Evolutionary conservation across 2,888 invertebrate species (phyloP).

Genomic region (Andrena trimmerana): DNA sequence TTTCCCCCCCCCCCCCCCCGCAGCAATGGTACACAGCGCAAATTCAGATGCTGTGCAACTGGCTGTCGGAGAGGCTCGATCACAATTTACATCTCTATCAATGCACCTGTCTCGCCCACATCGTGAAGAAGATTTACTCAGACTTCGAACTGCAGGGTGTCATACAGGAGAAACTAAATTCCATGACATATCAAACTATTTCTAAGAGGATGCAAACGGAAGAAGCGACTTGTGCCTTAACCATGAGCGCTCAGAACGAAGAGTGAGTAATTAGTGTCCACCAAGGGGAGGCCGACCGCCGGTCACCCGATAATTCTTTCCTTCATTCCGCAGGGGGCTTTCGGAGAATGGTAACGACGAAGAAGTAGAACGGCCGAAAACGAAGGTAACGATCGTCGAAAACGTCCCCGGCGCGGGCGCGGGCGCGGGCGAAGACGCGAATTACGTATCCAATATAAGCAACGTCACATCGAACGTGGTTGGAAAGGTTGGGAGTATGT

Average conservation of each 20-base stretch:
- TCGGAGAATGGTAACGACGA: conserved; percentile 87
- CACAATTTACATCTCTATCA: conserved; percentile 98
- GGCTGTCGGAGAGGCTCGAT: conserved; percentile 96
- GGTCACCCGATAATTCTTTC: neutral
- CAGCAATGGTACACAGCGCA: conserved; percentile 98
- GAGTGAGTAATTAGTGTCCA: conserved; percentile 85
- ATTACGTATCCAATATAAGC: conserved; percentile 91
- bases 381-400: conserved; percentile 88
- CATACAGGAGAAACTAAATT: conserved; percentile 98
- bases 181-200: conserved; percentile 97
- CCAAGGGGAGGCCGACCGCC: neutral
- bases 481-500: conserved; percentile 95
- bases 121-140: conserved; percentile 99
- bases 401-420: conserved; percentile 88
- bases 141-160: conserved; percentile 99
- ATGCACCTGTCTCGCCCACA: conserved; percentile 98
- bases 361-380: conserved; percentile 87
- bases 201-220: conserved; percentile 98
- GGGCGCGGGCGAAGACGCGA: conserved; percentile 89
- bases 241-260: conserved; percentile 92
- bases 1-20: no score
- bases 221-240: conserved; percentile 96
- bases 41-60: conserved; percentile 96
- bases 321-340: conserved; percentile 77
- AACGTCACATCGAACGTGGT: conserved; percentile 94